A percentile compares a stretch with the other conserved stretches of the same genome.
Evolutionary conservation across 1,140 invertebrate genomes (phyloP).

Genomic region (Gerris buenoi): DNA sequence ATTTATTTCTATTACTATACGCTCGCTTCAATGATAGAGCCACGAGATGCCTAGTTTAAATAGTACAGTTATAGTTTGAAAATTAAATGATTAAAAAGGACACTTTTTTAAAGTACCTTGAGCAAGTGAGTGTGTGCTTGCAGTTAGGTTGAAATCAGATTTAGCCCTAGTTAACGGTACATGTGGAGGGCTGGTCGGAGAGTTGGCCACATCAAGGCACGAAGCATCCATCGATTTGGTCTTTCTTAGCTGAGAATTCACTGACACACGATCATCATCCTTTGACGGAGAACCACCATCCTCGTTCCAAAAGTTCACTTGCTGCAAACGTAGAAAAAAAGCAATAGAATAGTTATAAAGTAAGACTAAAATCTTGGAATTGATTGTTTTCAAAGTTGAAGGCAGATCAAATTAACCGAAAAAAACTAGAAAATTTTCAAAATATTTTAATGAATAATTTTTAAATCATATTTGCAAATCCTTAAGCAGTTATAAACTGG

Average conservation of each 20-base stretch:
- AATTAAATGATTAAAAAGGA: too few species aligned
- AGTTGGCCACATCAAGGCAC: constrained; percentile 59
- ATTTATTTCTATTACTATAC: too few species aligned
- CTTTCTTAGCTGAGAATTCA: constrained; percentile 60
- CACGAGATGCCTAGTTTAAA: too few species aligned
- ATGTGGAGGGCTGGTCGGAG: constrained; percentile 24
- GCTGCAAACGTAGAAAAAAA: constrained; percentile 40
- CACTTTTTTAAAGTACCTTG: constrained; percentile 36
- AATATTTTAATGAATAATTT: too few species aligned
- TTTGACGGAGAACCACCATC: constrained; percentile 47
- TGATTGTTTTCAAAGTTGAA: not conserved
- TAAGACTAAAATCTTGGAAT: too few species aligned
- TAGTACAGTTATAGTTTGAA: too few species aligned
- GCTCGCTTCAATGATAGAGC: too few species aligned
- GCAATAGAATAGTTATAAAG: too few species aligned
- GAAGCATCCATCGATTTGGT: constrained; percentile 77
- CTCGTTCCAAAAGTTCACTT: constrained; percentile 58
- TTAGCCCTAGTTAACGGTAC: constrained; percentile 53
- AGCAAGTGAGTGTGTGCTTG: constrained; percentile 40
- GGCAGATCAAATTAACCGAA: too few species aligned
- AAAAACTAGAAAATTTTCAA: too few species aligned
- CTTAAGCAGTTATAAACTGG: too few species aligned
- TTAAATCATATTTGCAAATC: too few species aligned
- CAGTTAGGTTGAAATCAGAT: constrained; percentile 70
- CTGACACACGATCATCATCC: constrained; percentile 40